Conservation (phyloP, 2,113 vertebrate genomes). For the Bombycilla garrulus region DNA sequence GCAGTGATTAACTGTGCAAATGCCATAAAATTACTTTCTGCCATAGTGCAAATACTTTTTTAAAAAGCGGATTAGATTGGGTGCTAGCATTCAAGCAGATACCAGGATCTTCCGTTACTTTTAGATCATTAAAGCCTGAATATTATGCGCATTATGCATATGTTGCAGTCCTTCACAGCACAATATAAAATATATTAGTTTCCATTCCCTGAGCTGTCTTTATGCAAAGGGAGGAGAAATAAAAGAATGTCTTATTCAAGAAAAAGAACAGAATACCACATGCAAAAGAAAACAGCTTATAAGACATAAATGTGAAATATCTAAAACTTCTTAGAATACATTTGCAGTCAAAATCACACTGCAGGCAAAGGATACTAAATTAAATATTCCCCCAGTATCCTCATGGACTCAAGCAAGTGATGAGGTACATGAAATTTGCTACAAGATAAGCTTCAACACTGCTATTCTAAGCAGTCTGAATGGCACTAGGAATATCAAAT, state of each 20-base stretch:
- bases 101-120: not conserved
- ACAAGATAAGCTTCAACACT: not conserved
- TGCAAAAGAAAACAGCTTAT: not conserved
- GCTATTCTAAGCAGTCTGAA: not conserved
- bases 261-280: not conserved
- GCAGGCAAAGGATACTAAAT: not conserved
- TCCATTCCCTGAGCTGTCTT: not conserved
- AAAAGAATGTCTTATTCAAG: not conserved
- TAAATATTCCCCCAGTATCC: not conserved
- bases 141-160: not conserved
- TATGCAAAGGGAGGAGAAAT: not conserved
- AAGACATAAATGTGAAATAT: constrained; percentile 9
- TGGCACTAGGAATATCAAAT: not conserved
- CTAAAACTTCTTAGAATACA: not conserved
- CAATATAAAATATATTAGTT: not conserved
- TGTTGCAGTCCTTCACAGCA: not conserved
- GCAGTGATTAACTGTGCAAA: not conserved
- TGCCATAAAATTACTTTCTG: not conserved
- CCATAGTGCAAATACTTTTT: not conserved
- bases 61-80: not conserved
- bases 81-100: not conserved
- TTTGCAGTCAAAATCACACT: not conserved
- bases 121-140: not conserved
- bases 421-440: not conserved
- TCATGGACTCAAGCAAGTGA: not conserved